Percentiles rank a stretch among this genome's conserved stretches.
These are phyloP conservation scores for Patella caerulea DNA, from an alignment of 2,888 invertebrate genomes.

Conservation along the genomic window DNA sequence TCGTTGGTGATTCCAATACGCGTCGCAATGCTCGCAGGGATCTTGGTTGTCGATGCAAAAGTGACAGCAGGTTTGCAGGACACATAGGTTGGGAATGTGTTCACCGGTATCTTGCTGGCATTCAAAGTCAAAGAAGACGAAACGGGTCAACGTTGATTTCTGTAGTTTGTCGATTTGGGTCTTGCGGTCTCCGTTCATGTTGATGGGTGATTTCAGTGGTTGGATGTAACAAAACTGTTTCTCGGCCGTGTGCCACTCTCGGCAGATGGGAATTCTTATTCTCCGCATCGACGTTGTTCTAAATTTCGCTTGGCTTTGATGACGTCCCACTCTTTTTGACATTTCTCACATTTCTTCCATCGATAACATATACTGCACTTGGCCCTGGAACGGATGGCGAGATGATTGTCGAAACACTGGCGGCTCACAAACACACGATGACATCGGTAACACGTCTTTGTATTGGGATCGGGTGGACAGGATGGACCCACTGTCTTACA, in stretches of 20 bases:
- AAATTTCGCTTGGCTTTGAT: too few species aligned
- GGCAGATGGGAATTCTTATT: too few species aligned
- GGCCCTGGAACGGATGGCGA: too few species aligned
- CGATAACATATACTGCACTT: not conserved
- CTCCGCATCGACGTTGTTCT: too few species aligned
- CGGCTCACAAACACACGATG: not conserved
- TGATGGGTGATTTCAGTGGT: not conserved
- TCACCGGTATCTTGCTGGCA: not conserved
- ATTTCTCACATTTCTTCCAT: not conserved
- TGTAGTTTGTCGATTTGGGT: not conserved
- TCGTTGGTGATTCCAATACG: not conserved
- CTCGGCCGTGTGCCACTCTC: too few species aligned
- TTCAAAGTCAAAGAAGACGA: conserved; percentile 1
- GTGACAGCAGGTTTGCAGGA: not conserved
- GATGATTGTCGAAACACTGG: not conserved
- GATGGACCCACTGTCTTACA: too few species aligned
- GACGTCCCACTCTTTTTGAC: too few species aligned
- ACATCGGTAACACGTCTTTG: not conserved
- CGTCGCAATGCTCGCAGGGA: not conserved
- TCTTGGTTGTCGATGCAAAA: not conserved
- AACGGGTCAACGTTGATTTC: not conserved
- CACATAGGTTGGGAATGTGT: not conserved
- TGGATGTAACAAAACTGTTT: too few species aligned
- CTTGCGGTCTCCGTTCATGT: not conserved
- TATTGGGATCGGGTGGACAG: too few species aligned